Evolutionary conservation across 2,113 vertebrate species (phyloP).

Genomic region (Ovis canadensis): DNA sequence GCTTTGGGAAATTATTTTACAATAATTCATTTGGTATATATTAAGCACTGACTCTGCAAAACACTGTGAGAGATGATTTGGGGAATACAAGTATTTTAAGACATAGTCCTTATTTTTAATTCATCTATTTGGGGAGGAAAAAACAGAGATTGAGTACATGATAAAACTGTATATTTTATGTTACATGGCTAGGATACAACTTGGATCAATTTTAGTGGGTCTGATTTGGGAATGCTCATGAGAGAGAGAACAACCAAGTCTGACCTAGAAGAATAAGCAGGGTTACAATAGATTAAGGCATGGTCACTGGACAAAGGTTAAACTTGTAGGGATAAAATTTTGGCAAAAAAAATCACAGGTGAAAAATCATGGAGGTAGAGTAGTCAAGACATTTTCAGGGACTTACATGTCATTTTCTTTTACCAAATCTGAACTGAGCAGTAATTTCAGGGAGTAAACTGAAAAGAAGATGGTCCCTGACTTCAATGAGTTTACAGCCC

Average conservation of each 20-base stretch:
- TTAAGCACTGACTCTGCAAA: not conserved
- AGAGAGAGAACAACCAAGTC: not conserved
- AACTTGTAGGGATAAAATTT: not conserved
- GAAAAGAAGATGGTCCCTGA: not conserved
- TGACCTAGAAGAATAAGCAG: not conserved
- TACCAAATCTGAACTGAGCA: not conserved
- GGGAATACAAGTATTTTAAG: not conserved
- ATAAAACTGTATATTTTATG: not conserved
- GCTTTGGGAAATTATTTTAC: slow-evolving; percentile 4
- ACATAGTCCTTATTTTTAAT: not conserved
- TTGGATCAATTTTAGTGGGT: not conserved
- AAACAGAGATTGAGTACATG: not conserved
- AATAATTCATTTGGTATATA: not conserved
- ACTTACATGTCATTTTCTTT: not conserved
- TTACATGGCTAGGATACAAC: not conserved
- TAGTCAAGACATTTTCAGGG: not conserved
- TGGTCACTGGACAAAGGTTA: not conserved
- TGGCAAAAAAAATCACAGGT: not conserved
- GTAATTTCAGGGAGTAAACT: not conserved
- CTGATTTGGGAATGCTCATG: not conserved
- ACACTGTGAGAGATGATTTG: not conserved
- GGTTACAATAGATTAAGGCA: not conserved
- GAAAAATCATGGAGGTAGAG: not conserved
- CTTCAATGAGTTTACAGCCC: not conserved
- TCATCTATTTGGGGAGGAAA: not conserved